phyloP scores from a whole-genome alignment of 1,140 invertebrate species.

The Brachionus plicatilis region DNA sequence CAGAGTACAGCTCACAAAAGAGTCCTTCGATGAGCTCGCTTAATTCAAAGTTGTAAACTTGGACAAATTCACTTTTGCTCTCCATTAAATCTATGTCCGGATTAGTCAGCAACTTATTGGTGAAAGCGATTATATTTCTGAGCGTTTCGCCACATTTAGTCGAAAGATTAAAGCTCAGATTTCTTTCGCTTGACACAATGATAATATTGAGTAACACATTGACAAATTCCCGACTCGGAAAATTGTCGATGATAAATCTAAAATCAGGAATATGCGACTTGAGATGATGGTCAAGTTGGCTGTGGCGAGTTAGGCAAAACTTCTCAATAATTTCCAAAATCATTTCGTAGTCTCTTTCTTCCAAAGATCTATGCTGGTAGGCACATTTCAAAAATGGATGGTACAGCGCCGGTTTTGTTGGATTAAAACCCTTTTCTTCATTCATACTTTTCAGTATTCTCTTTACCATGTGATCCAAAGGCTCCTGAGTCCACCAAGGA shows the following conservation, averaged over 20 bases:
- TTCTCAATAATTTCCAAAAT: neutral
- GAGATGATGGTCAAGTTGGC: neutral
- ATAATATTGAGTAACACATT: neutral
- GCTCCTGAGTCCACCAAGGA: neutral
- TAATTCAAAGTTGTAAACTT: neutral
- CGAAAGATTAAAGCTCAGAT: neutral
- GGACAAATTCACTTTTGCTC: neutral
- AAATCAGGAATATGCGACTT: neutral
- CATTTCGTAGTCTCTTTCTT: neutral
- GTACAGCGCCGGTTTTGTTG: neutral
- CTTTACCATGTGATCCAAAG: neutral
- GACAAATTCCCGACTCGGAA: neutral
- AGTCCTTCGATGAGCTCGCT: neutral
- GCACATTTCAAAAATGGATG: neutral
- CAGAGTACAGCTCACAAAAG: neutral
- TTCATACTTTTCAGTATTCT: neutral
- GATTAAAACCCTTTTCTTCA: neutral
- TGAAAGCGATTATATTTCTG: neutral
- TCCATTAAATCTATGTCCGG: neutral
- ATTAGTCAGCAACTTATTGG: neutral
- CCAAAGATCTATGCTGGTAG: neutral
- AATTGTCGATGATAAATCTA: constrained; percentile 2
- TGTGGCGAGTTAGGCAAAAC: neutral
- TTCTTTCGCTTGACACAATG: neutral
- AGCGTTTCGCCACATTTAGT: neutral